Conservation (phyloP, 2,797 vertebrate genomes). For the Mus caroli region DNA sequence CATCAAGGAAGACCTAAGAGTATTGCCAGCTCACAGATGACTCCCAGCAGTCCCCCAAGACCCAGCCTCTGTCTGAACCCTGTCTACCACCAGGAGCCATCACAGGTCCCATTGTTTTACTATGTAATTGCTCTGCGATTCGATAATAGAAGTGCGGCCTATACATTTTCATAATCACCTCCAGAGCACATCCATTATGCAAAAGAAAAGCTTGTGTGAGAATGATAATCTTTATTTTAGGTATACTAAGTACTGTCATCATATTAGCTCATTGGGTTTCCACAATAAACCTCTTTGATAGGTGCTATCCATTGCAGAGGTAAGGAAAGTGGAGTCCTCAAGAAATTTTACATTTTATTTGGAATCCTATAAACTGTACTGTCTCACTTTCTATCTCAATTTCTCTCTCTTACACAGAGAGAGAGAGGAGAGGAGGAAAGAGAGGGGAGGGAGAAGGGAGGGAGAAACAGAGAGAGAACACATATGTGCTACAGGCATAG, state of each 20-base stretch:
- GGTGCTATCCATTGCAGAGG: conserved; percentile 62
- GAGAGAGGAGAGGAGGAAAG: neutral
- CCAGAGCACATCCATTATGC: conserved; percentile 79
- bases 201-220: conserved; percentile 72
- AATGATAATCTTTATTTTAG: conserved; percentile 75
- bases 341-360: conserved; percentile 62
- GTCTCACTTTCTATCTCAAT: neutral
- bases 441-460: neutral
- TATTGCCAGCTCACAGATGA: neutral
- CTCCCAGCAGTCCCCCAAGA: neutral
- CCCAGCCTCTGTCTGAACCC: conserved; percentile 28
- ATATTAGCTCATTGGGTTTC: conserved; percentile 64
- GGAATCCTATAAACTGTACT: neutral
- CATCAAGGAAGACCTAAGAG: conserved; percentile 23
- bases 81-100: conserved; percentile 1
- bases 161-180: conserved; percentile 81
- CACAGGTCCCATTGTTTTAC: conserved; percentile 53
- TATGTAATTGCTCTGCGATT: conserved; percentile 78
- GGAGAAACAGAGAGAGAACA: neutral
- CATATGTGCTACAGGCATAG: neutral
- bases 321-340: conserved; percentile 57
- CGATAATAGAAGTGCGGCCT: conserved; percentile 76
- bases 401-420: neutral
- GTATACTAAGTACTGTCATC: conserved; percentile 66
- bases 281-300: conserved; percentile 63